Conservation (phyloP, 2,797 vertebrate species). For the Sebastes vulpes region DNA sequence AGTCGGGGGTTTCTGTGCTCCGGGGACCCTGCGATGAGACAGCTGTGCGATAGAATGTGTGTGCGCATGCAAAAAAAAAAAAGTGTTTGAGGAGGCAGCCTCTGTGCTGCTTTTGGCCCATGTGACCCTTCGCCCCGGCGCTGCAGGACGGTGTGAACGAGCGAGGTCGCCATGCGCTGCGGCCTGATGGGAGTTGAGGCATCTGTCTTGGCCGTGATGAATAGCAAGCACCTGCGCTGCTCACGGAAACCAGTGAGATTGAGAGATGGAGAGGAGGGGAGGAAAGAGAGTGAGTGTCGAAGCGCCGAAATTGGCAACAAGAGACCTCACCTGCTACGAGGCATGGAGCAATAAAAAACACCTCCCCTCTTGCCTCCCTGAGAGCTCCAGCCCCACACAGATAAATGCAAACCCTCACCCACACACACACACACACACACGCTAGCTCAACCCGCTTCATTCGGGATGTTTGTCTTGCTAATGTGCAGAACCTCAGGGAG, state of each 20-base stretch:
- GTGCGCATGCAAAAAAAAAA: conserved; percentile 6
- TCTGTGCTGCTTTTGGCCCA: conserved; percentile 37
- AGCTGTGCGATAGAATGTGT: conserved; percentile 52
- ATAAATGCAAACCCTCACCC: conserved; percentile 6
- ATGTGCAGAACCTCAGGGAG: conserved; percentile 79
- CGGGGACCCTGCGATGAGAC: conserved; percentile 54
- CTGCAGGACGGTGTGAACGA: conserved; percentile 64
- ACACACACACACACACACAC: conserved; percentile 6
- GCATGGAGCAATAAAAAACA: conserved; percentile 59
- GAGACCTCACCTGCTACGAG: conserved; percentile 81
- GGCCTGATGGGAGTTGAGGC: conserved; percentile 83
- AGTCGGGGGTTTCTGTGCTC: conserved; percentile 55
- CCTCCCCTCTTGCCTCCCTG: conserved; percentile 14
- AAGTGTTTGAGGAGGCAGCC: neutral
- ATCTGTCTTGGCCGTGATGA: conserved; percentile 81
- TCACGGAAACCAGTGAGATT: conserved; percentile 67
- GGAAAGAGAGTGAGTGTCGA: conserved; percentile 50
- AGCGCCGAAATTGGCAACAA: conserved; percentile 64
- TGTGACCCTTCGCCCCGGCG: conserved; percentile 57
- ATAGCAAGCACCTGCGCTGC: conserved; percentile 84
- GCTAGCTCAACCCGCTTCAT: conserved; percentile 45
- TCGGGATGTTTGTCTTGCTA: conserved; percentile 82
- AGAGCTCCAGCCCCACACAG: conserved; percentile 4
- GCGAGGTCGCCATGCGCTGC: conserved; percentile 65
- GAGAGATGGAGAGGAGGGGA: conserved; percentile 57